Conservation (phyloP, 2,113 vertebrate species). For the Caloenas nicobarica region DNA sequence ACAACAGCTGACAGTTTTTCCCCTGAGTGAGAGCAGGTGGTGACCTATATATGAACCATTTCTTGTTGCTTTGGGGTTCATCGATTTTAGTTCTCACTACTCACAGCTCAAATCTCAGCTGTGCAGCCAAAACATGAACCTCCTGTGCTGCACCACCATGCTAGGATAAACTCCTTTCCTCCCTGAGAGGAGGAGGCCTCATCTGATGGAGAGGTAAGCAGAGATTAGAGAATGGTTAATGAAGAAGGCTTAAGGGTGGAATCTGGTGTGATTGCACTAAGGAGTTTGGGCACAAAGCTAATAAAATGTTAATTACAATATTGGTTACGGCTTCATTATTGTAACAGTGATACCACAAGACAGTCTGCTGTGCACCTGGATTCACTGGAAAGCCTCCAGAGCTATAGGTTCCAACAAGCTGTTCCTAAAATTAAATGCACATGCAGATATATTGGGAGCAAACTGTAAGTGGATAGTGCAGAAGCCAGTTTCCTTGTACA, state of each 20-base stretch:
- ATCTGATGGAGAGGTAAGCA: background rate
- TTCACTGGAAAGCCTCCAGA: background rate
- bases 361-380: background rate
- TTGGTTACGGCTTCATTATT: background rate
- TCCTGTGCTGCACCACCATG: background rate
- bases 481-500: background rate
- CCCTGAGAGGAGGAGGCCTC: background rate
- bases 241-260: background rate
- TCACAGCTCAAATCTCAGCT: background rate
- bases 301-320: background rate
- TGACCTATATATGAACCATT: background rate
- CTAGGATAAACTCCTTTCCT: background rate
- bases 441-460: background rate
- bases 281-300: background rate
- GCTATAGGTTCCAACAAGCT: background rate
- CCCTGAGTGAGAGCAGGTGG: conserved; percentile 11
- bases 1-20: background rate
- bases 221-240: background rate
- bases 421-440: background rate
- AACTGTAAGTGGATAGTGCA: background rate
- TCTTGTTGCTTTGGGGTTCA: background rate
- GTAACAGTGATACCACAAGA: background rate
- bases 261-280: background rate
- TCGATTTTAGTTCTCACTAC: background rate
- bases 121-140: background rate